Base-by-base conservation (phyloP, 2,113 vertebrate species). In the Scatophagus argus region DNA sequence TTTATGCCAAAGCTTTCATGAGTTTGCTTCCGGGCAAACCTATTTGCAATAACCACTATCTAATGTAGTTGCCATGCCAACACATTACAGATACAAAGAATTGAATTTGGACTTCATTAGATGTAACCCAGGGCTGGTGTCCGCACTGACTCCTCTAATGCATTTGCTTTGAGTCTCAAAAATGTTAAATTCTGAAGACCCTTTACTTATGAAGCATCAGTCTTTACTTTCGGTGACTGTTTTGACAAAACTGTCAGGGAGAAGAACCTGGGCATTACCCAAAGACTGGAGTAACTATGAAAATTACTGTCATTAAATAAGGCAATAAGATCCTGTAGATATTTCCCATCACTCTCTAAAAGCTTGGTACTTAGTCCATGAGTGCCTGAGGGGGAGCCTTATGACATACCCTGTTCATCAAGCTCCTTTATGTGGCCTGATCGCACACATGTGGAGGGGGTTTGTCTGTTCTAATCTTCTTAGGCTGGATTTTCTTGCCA, bases 381-480 rank as follows among this genome's bases (percentile, higher is more conserved):
- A 23, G 31, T 74, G 43, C 51, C 52, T 7, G 3, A 3, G 36
- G 65, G 68, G 29, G 38, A 31, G 70, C 64, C 66, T 81, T 60
- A 49, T 66, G 69, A 70, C 52, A 52, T 14, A 47, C 3, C 13
- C 44, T 38, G 27, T 43, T 76, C 34, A 69, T 51, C 38, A 77
- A 60, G 59, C 63, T 64, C 72, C 49, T 36, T 60, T 77, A 60
- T 76, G 75, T 71, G 44, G 43, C 25, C 69, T 54, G 56, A 68
- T 82, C 75, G 62, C 67, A 81, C 64, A 72, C 63, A 68, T 27
- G 51, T 58, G 68, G 23, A 65, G 29, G 58, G 56, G n/a, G 43
- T 72, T 71, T 65, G 68, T 85, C 60, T 29, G 5, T 46, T 75
- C 55, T 90, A 89, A 92, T 92, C 92, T 89, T 86, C 90, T 91